Evolutionary conservation across 2,888 invertebrate genomes (phyloP), one percentile per base, ranked within the genome.

Genomic region (Gandaritis pyraliata): DNA sequence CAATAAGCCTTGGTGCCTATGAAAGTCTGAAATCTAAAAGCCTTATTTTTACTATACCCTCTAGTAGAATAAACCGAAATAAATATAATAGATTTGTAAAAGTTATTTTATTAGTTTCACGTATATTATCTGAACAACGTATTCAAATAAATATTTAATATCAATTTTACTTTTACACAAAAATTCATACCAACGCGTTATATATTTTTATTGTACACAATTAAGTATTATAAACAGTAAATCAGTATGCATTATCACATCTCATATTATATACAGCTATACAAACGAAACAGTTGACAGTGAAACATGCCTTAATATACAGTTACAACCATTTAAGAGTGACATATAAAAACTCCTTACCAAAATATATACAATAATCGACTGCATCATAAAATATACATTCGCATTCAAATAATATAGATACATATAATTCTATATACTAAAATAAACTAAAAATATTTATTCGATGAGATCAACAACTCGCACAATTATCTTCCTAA

Each of bases 101-200:
- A 91, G 85, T 89, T 88, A 88, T 90, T 90, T 90, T 89, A 88
- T 90, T 83, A 84, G 86, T 89, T 85, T 86, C 49, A 89, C 84
- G 82, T 87, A 88, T 89, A 81, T 88, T 89, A 81, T 88, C 81
- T 85, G 89, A 90, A 91, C 88, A 88, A 90, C 85, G 79, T 85
- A 83, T 83, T 85, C 85, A 83, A 85, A 80, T 87, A 85, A 87
- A 83, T 88, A 82, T 88, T 83, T 88, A 91, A 90, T 89, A 90
- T 88, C 86, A 85, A 86, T 90, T 87, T 76, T 85, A 69, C 61
- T 58, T 69, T 87, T 87, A 88, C 86, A 90, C 83, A 87, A 88
- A 67, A 87, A 48, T 48, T 29, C 48, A 48, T 48, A 30, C 13
- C 33, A 48, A 48, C 48, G 47, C 29, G 23, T 30, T 18, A 48